Percentiles rank a stretch among this genome's conserved stretches.
Conservation (phyloP, 2,888 invertebrate species). For the Drosophila prolongata region DNA sequence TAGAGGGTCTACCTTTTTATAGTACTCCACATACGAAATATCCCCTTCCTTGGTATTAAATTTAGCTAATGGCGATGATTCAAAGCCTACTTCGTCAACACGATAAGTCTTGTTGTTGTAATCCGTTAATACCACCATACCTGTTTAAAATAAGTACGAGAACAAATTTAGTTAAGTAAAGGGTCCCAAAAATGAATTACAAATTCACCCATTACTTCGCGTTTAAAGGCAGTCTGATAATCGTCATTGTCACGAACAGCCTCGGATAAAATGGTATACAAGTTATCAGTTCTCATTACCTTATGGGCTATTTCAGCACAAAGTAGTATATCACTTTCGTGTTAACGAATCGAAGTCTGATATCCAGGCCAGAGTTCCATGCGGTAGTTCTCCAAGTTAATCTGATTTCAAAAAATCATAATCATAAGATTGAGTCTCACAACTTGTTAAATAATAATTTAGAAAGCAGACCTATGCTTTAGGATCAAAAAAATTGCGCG, state of each 20-base stretch:
- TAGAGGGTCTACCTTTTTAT: constrained; percentile 85
- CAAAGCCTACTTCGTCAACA: constrained; percentile 90
- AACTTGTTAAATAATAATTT: neutral
- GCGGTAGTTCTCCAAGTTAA: constrained; percentile 85
- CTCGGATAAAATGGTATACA: constrained; percentile 87
- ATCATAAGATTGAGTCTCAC: too few species aligned
- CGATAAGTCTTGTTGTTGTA: constrained; percentile 89
- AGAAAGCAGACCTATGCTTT: constrained; percentile 86
- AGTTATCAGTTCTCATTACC: constrained; percentile 91
- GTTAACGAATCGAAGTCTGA: constrained; percentile 93
- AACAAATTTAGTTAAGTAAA: neutral
- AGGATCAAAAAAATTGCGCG: constrained; percentile 90
- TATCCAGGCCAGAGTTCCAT: constrained; percentile 94
- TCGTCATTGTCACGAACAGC: constrained; percentile 84
- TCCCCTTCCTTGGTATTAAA: constrained; percentile 87
- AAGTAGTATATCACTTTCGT: constrained; percentile 90
- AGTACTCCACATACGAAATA: constrained; percentile 88
- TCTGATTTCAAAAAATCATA: constrained; percentile 37
- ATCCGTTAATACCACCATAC: constrained; percentile 88
- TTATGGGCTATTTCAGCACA: constrained; percentile 93
- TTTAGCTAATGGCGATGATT: constrained; percentile 86
- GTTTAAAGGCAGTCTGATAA: constrained; percentile 85
- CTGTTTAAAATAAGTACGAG: constrained; percentile 46
- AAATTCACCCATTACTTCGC: constrained; percentile 86
- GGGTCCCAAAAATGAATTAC: neutral